A percentile compares a stretch with the other conserved stretches of the same genome.
Conservation (phyloP, 64 coral and sea anemone genomes). For the Dendrophyllia cribrosa region DNA sequence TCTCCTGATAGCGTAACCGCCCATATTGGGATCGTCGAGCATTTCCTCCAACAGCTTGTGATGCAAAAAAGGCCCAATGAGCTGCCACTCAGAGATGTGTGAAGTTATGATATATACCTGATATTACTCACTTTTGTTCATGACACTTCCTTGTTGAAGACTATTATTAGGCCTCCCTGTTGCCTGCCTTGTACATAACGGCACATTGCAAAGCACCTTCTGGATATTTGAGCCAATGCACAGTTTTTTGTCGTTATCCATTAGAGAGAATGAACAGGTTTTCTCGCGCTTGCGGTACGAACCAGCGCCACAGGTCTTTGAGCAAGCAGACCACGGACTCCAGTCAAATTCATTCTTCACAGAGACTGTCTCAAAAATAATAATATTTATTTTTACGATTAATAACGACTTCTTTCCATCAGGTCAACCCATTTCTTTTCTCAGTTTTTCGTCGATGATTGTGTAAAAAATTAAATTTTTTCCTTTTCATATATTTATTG, state of each 20-base stretch:
- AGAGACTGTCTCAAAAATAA: slow-evolving; percentile 20
- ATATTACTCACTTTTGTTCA: background rate
- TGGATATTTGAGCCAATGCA: slow-evolving; percentile 15
- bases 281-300: slow-evolving; percentile 22
- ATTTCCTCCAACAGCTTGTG: too few species aligned
- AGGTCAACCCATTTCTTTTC: too few species aligned
- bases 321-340: slow-evolving; percentile 24
- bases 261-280: background rate
- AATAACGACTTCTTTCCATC: too few species aligned
- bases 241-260: background rate
- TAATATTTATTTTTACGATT: background rate
- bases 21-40: too few species aligned
- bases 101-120: too few species aligned
- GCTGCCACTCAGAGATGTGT: too few species aligned
- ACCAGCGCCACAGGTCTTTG: background rate
- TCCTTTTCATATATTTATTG: too few species aligned
- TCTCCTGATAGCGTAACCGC: too few species aligned
- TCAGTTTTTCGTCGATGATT: too few species aligned
- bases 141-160: background rate
- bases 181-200: background rate
- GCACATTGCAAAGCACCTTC: background rate
- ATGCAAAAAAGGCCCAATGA: too few species aligned
- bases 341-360: slow-evolving; percentile 31
- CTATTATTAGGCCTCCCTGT: background rate
- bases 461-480: too few species aligned